Percentiles rank a stretch among this genome's conserved stretches.
Evolutionary conservation across 2,888 invertebrate species (phyloP).

Genomic region (Cataglyphis altisquamis): DNA sequence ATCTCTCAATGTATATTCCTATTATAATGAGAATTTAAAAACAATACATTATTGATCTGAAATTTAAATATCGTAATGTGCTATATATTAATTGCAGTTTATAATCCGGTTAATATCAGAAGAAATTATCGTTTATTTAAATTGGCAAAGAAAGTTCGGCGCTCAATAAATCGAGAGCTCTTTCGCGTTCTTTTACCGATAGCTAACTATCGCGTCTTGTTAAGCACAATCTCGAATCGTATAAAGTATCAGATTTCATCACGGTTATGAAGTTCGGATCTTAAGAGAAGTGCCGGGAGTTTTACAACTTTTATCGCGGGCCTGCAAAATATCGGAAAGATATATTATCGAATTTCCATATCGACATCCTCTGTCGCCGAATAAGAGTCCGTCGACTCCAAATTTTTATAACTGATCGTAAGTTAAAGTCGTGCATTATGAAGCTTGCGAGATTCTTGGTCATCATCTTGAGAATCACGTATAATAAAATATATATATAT

Average conservation of each 20-base stretch:
- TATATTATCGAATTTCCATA: constrained; percentile 51
- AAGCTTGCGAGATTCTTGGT: constrained; percentile 14
- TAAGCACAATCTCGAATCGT: constrained; percentile 30
- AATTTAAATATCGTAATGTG: neutral
- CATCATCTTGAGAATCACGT: neutral
- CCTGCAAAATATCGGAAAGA: constrained; percentile 23
- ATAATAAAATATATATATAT: neutral
- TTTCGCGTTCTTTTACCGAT: neutral
- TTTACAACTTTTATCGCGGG: constrained; percentile 44
- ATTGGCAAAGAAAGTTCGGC: neutral
- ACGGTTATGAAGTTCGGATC: constrained; percentile 31
- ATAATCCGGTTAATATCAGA: neutral
- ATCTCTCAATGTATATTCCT: neutral
- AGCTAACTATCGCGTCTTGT: constrained; percentile 19
- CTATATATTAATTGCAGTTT: neutral
- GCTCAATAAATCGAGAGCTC: constrained; percentile 14
- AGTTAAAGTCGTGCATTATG: constrained; percentile 43
- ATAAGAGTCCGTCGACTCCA: neutral
- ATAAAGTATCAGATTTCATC: constrained; percentile 38
- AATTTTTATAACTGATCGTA: constrained; percentile 34
- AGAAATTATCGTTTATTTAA: neutral
- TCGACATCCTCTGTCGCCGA: constrained; percentile 9
- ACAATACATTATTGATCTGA: neutral
- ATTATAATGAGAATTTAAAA: neutral
- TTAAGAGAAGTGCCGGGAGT: constrained; percentile 40